Base-by-base conservation (phyloP, 2,888 invertebrate genomes). In the Coelinius sp. region DNA sequence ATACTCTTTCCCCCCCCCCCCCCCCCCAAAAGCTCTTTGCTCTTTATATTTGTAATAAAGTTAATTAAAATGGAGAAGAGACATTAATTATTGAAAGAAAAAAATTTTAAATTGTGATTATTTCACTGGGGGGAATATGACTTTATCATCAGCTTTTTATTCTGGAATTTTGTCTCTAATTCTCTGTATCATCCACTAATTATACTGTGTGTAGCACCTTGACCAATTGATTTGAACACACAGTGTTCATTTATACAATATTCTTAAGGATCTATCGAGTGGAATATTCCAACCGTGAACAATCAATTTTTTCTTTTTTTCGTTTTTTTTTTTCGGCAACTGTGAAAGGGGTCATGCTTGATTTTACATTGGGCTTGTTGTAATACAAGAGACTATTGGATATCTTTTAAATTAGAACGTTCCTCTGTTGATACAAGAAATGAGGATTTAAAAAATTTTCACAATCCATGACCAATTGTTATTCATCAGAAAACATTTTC, bases 321-420 rank as follows among this genome's bases (percentile, higher is more conserved):
- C n/a, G n/a, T n/a, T n/a, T 46, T 65, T 46, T 46, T 46, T 46
- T 14, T 7, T 31, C 31, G 31, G 31, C 31, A 31, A 31, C 25
- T 6, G 27, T 27, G 24, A 25, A 46, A 46, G n/a, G 22, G 41
- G 27, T 41, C 17, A 65, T 14, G 46, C 46, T 46, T 46, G 46
- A 65, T 41, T 65, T 25, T 46, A 49, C 5, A 49, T 49, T 7
- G 49, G n/a, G 17, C 49, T 8, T 46, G 2, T 64, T 24, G 41
- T 64, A 44, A 46, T 25, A 46, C 46, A 64, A 38, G 24, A 64
- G 10, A n/a, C 41, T 41, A 41, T 41, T 41, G n/a, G 41, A n/a
- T 41, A 12, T 41, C n/a, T 12, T 41, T 41, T 41, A 41, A 41
- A 41, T 41, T 41, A n/a, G 41, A 41, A n/a, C 41, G 41, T 41